phyloP scores from a whole-genome alignment of 2,888 invertebrate species.

The Synergus umbraculus region DNA sequence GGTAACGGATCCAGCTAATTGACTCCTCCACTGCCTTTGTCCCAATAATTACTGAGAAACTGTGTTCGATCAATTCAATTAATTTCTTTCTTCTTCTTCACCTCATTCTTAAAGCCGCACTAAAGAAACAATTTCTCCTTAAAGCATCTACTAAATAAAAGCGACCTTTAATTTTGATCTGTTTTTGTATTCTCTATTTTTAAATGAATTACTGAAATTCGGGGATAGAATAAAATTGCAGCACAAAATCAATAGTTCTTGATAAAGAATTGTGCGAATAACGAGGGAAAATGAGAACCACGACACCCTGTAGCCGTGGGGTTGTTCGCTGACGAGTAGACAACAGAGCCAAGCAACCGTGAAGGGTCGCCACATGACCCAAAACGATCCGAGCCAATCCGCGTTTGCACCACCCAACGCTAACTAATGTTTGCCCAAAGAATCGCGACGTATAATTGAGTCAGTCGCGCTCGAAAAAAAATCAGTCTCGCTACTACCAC shows the following conservation, averaged over 20 bases:
- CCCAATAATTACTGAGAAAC: constrained; percentile 3
- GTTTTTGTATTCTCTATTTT: no score
- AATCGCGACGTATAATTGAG: constrained; percentile 74
- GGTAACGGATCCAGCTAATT: constrained; percentile 45
- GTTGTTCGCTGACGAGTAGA: constrained; percentile 73
- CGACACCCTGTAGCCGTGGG: constrained; percentile 67
- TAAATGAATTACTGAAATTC: neutral
- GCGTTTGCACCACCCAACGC: constrained; percentile 63
- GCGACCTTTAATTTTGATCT: no score
- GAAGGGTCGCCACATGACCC: constrained; percentile 73
- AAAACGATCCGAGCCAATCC: constrained; percentile 69
- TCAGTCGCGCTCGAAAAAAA: constrained; percentile 59
- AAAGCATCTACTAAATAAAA: no score
- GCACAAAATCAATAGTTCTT: neutral
- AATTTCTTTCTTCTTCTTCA: neutral
- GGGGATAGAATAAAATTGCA: no score
- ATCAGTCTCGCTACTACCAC: constrained; percentile 49
- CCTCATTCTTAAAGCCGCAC: neutral
- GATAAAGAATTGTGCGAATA: constrained; percentile 43
- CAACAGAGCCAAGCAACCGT: constrained; percentile 74
- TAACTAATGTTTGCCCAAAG: constrained; percentile 77
- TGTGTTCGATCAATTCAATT: neutral
- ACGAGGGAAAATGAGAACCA: constrained; percentile 72
- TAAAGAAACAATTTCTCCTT: neutral
- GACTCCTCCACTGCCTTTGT: neutral